Base-by-base conservation (phyloP, 2,888 invertebrate species). In the Ischnura elegans region DNA sequence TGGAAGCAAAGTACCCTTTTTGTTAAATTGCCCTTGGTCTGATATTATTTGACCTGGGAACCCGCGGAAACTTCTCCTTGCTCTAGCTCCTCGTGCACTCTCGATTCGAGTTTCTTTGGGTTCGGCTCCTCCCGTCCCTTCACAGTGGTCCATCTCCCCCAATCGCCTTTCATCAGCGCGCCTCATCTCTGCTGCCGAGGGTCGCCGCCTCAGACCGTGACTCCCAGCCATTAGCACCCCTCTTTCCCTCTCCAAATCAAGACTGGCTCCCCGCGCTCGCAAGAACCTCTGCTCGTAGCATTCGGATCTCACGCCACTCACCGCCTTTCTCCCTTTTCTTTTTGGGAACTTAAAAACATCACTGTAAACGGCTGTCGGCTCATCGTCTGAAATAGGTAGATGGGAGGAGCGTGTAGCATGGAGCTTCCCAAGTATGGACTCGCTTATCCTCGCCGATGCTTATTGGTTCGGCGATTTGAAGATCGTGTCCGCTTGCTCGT, bases 391-490 rank as follows among this genome's bases (percentile, higher is more conserved):
- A 76, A n/a, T n/a, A n/a, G 76, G 76, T 13, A 13, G 36, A 76
- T 6, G 10, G 1, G 3, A 36, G 76, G 16, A 61, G 61, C 2
- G 25, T 6, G 16, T 85, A 85, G 43, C 85, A 5, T 10, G 86
- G 25, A 6, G 36, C 46, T 8, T 86, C 86, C 86, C 86, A 86
- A 86, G 46, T 86, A 86, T 46, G 86, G 45, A 86, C 86, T 86
- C 46, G 21, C 46, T 46, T 43, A 46, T n/a, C 25, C 45, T 16
- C 25, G 45, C 1, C n/a, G 86, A 10, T 43, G 86, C 4, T 43
- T 42, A 85, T 42, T 43, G 85, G 10, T 46, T 25, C 86, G 46
- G 46, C 46, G 86, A 86, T 86, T 86, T 25, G 86, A 86, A 21
- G 45, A 25, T 8, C 86, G 86, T 45, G n/a, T 86, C 86, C n/a